Evolutionary conservation across 2,797 vertebrate species (phyloP).

Genomic region (Enteromius thamalakanensis): DNA sequence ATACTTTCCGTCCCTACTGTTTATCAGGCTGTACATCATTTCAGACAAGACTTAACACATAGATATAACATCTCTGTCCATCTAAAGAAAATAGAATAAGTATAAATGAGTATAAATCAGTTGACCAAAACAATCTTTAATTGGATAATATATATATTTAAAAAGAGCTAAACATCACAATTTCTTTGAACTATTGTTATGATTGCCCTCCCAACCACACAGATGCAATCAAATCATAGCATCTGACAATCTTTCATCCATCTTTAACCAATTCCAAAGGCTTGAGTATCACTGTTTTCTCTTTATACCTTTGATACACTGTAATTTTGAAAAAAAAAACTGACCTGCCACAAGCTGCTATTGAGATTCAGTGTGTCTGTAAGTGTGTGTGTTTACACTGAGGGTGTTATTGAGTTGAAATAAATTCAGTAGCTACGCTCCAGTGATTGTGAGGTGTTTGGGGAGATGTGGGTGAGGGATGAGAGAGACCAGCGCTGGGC

Average conservation of each 20-base stretch:
- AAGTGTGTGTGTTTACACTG: conserved; percentile 47
- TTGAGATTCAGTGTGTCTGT: conserved; percentile 32
- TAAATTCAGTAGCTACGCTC: conserved; percentile 45
- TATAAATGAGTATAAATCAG: background rate
- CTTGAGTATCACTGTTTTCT: background rate
- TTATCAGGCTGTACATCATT: too few relatives aligned
- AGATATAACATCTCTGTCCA: too few relatives aligned
- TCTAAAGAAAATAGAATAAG: background rate
- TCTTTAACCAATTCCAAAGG: conserved; percentile 3
- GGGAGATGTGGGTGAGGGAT: conserved; percentile 47
- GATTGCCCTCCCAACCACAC: background rate
- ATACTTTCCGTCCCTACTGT: too few relatives aligned
- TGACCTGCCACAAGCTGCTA: background rate
- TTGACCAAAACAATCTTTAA: background rate
- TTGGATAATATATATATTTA: background rate
- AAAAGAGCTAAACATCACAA: background rate
- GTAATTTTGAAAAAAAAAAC: background rate
- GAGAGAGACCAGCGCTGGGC: conserved; percentile 39
- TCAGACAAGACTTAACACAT: too few relatives aligned
- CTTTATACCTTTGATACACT: background rate
- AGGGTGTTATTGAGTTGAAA: conserved; percentile 57
- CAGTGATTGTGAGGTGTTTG: conserved; percentile 52
- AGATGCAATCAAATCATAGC: background rate
- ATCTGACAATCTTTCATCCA: background rate
- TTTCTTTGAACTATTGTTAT: background rate